These are phyloP conservation scores for Nowickia ferox DNA, from an alignment of 2,888 invertebrate species.

Conservation along the genomic window DNA sequence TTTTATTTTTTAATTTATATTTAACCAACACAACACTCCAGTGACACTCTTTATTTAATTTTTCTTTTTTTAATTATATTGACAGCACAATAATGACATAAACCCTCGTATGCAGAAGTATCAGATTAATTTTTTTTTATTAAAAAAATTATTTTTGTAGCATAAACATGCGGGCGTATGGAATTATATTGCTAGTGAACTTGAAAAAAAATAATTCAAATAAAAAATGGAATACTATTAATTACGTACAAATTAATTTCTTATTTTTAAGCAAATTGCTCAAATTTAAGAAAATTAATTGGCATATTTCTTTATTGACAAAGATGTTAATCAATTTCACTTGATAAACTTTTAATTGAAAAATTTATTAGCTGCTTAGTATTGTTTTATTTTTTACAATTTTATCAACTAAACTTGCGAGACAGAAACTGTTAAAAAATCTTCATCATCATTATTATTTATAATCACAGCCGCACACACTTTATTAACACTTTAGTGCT, in stretches of 20 bases:
- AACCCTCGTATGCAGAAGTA: slow-evolving; percentile 5
- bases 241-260: background rate
- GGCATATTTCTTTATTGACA: background rate
- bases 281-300: too few relatives aligned
- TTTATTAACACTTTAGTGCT: slow-evolving; percentile 15
- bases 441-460: background rate
- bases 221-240: background rate
- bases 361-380: background rate
- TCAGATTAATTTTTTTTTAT: slow-evolving; percentile 37
- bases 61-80: background rate
- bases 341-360: too few relatives aligned
- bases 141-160: slow-evolving; percentile 19
- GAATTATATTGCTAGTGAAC: slow-evolving; percentile 39
- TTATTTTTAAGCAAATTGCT: too few relatives aligned
- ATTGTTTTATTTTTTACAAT: slow-evolving; percentile 1
- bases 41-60: slow-evolving; percentile 15
- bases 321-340: too few relatives aligned
- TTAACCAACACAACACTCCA: background rate
- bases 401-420: slow-evolving; percentile 26
- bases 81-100: slow-evolving; percentile 9
- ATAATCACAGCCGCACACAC: slow-evolving; percentile 6
- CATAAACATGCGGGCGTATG: slow-evolving; percentile 38
- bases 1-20: background rate
- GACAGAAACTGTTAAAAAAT: background rate
- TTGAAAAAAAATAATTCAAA: slow-evolving; percentile 10